Base-by-base conservation (phyloP, 2,113 vertebrate species). In the Xenopus laevis region DNA sequence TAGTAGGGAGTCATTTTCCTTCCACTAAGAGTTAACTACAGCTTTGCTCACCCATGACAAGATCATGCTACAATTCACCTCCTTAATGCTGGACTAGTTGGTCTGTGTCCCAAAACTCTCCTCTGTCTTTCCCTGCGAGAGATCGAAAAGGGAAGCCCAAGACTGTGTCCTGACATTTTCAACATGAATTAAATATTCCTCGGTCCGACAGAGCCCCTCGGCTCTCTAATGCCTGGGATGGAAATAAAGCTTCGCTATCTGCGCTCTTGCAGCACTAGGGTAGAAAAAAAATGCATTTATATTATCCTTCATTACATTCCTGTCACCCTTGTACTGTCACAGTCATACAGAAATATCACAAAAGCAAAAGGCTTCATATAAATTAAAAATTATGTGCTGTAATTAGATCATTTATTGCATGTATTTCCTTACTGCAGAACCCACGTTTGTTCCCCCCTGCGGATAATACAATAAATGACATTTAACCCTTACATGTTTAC, bases 101-200 rank as follows among this genome's bases (percentile, higher is more conserved):
- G 18, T 60, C 18, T 8, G 18, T 27, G 44, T 60, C 53, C 55
- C 33, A 74, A 46, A 67, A 60, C 21, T 20, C 55, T 67, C 53
- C 44, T 60, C 53, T 67, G 53, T 59, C 64, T 59, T 47, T 74
- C 6, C 44, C 55, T 15, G 64, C 33, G 59, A 67, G 12, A 16
- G 61, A 65, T 67, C 13, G 53, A 33, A 52, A 27, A 50, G 23
- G 21, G 17, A 74, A 59, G 64, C 40, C 64, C 11, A 21, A 59
- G 64, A 63, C 59, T 60, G 55, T 50, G 44, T 58, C 72, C 55
- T 74, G 72, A 74, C 64, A 74, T 74, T 74, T 59, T 74, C 72
- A 74, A 74, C 64, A 60, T 61, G 40, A 67, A 68, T 74, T 67
- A 74, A 74, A 67, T 67, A 74, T 74, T 60, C 20, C 33, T 45